Percentiles rank a stretch among this genome's conserved stretches.
Evolutionary conservation across 2,888 invertebrate genomes (phyloP).

Genomic region (Andrena trimmerana): DNA sequence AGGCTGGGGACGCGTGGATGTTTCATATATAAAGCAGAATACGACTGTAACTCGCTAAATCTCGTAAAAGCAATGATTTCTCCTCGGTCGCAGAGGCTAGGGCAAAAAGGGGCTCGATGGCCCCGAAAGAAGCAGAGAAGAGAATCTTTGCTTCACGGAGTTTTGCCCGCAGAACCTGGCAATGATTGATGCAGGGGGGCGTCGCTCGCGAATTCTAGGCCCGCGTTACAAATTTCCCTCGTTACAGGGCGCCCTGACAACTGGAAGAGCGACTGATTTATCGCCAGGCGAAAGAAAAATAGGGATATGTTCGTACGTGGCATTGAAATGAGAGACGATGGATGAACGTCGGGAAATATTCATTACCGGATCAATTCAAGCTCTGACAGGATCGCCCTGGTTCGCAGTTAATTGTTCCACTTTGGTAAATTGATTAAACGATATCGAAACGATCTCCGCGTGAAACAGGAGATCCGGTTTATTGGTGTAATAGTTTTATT

Average conservation of each 20-base stretch:
- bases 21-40: background rate
- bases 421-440: slow-evolving; percentile 27
- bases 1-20: slow-evolving; percentile 12
- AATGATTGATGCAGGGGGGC: slow-evolving; percentile 45
- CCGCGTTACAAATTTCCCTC: slow-evolving; percentile 49
- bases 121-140: slow-evolving; percentile 5
- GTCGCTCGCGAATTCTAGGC: slow-evolving; percentile 17
- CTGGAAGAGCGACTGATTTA: slow-evolving; percentile 19
- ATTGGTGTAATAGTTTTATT: slow-evolving; percentile 11
- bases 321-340: background rate
- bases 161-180: slow-evolving; percentile 33
- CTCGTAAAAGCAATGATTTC: slow-evolving; percentile 14
- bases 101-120: background rate
- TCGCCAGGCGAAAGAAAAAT: background rate
- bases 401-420: slow-evolving; percentile 14
- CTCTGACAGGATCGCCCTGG: background rate
- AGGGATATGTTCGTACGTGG: background rate
- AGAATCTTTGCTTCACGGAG: slow-evolving; percentile 6
- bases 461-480: background rate
- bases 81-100: background rate
- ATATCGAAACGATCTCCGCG: slow-evolving; percentile 16
- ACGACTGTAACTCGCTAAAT: slow-evolving; percentile 16
- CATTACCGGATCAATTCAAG: slow-evolving; percentile 20
- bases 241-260: slow-evolving; percentile 26
- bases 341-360: background rate